Evolutionary conservation across 2,888 invertebrate genomes (phyloP).

Genomic region (Diloba caeruleocephala): DNA sequence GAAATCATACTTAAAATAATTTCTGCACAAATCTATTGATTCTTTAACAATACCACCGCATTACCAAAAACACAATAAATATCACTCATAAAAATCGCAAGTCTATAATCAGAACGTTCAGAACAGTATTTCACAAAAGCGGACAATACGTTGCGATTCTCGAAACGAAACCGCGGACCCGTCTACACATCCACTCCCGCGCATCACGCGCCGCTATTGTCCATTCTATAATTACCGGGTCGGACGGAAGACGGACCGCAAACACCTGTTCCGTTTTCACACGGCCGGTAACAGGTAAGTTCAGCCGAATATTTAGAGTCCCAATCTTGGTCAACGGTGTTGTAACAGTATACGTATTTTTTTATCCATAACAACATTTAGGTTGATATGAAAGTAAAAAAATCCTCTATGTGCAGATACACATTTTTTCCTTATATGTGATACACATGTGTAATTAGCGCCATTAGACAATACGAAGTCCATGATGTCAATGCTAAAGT

Average conservation of each 20-base stretch:
- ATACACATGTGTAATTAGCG: no score
- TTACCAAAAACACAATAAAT: conserved; percentile 33
- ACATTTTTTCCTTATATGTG: no score
- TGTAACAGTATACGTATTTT: conserved; percentile 80
- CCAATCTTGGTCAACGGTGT: conserved; percentile 69
- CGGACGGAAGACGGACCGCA: conserved; percentile 73
- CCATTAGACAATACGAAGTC: no score
- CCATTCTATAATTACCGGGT: conserved; percentile 81
- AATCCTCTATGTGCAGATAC: background rate
- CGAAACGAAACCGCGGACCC: conserved; percentile 51
- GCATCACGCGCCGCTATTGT: conserved; percentile 79
- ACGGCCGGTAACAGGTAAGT: conserved; percentile 82
- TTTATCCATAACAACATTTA: conserved; percentile 64
- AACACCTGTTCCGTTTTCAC: conserved; percentile 88
- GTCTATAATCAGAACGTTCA: conserved; percentile 46
- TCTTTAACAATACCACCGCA: conserved; percentile 16
- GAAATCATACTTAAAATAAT: background rate
- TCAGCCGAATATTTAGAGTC: conserved; percentile 62
- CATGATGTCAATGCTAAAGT: no score
- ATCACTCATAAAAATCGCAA: conserved; percentile 31
- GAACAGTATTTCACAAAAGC: conserved; percentile 53
- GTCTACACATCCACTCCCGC: conserved; percentile 69
- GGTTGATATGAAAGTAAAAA: conserved; percentile 24
- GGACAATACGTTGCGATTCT: conserved; percentile 31
- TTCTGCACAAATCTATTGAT: conserved; percentile 10